A percentile compares a stretch with the other conserved stretches of the same genome.
Conservation (phyloP, 1,140 invertebrate species). For the Cephus cinctus region DNA sequence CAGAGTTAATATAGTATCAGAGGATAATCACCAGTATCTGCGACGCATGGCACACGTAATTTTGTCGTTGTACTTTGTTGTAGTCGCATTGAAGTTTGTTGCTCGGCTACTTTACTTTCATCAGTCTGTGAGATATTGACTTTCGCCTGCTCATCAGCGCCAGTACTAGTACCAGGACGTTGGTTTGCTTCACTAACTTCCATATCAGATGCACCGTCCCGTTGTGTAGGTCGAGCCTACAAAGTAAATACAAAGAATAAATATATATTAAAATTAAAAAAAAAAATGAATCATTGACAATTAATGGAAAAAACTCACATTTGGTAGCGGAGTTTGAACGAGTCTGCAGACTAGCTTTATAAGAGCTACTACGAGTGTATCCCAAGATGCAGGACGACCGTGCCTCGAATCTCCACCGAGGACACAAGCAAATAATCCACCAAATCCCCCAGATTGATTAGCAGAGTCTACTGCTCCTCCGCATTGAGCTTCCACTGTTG, state of each 20-base stretch:
- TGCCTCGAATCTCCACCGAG: constrained; percentile 62
- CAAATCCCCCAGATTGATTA: constrained; percentile 54
- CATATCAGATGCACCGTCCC: constrained; percentile 32
- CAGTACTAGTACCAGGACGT: constrained; percentile 16
- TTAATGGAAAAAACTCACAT: constrained; percentile 24
- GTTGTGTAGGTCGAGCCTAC: constrained; percentile 18
- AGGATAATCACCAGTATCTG: constrained; percentile 60
- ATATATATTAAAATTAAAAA: neutral
- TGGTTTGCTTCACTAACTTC: constrained; percentile 33
- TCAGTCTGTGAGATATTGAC: constrained; percentile 67
- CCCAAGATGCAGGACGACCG: constrained; percentile 63
- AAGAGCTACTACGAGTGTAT: constrained; percentile 67
- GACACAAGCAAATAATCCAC: constrained; percentile 68
- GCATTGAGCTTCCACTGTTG: constrained; percentile 44
- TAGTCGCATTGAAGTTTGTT: constrained; percentile 48
- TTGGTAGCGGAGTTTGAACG: constrained; percentile 66
- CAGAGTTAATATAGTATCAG: constrained; percentile 3
- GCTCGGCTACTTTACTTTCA: constrained; percentile 74
- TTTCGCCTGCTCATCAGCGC: constrained; percentile 32
- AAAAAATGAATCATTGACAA: constrained; percentile 1
- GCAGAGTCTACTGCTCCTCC: constrained; percentile 41
- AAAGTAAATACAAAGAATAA: constrained; percentile 6
- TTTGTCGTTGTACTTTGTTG: constrained; percentile 34
- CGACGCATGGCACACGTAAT: constrained; percentile 65
- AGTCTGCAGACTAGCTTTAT: constrained; percentile 69